These are phyloP conservation scores for Zosterops pallidus DNA, from an alignment of 2,113 vertebrate genomes.

Conservation along the genomic window DNA sequence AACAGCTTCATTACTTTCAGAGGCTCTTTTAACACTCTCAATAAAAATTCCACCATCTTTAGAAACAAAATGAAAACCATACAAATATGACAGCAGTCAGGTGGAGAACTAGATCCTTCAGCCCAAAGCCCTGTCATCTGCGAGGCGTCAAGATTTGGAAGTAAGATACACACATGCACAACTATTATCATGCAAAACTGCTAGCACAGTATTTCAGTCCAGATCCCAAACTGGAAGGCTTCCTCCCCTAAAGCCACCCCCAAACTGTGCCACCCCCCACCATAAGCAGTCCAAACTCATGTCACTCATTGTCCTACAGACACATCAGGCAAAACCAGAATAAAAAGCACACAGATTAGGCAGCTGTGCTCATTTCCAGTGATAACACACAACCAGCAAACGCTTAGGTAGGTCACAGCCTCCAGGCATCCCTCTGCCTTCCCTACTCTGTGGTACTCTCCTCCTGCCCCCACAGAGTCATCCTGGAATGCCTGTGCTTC, in stretches of 20 bases:
- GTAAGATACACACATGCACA: neutral
- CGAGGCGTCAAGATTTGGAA: conserved; percentile 6
- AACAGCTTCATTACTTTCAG: neutral
- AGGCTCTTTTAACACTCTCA: neutral
- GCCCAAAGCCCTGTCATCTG: neutral
- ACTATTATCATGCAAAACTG: neutral
- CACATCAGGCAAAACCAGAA: neutral
- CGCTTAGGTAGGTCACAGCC: neutral
- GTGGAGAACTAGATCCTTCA: neutral
- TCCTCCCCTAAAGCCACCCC: neutral
- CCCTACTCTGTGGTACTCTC: neutral
- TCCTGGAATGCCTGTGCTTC: neutral
- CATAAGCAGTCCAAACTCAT: neutral
- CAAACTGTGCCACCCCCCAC: neutral
- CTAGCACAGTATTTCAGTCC: neutral
- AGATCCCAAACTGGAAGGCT: neutral
- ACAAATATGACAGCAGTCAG: neutral
- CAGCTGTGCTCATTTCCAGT: neutral
- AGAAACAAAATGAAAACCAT: neutral
- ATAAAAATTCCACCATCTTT: neutral
- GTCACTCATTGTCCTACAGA: neutral
- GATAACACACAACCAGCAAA: neutral
- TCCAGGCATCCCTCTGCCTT: neutral
- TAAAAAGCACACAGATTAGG: neutral
- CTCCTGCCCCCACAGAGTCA: neutral